Evolutionary conservation across 2,888 invertebrate species (phyloP).

Genomic region (Itoplectis maculator): DNA sequence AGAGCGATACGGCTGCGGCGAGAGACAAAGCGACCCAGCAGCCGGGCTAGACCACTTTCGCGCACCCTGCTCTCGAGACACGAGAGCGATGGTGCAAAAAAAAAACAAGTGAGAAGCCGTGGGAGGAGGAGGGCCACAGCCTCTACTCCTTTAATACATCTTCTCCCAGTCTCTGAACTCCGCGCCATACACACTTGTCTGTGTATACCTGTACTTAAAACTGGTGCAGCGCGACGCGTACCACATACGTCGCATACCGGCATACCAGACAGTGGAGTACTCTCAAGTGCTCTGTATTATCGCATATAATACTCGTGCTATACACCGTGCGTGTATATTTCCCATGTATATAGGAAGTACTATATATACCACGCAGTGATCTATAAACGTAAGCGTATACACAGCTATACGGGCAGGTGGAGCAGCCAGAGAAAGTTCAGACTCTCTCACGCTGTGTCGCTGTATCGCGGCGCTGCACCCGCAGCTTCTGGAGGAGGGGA

Average conservation of each 20-base stretch:
- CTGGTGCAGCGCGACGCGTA: slow-evolving; percentile 19
- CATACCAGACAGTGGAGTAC: slow-evolving; percentile 16
- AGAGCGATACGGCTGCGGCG: slow-evolving; percentile 19
- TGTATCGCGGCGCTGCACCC: slow-evolving; percentile 9
- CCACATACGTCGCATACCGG: slow-evolving; percentile 26
- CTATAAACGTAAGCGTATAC: slow-evolving; percentile 9
- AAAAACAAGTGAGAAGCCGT: slow-evolving; percentile 40
- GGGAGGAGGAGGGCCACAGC: slow-evolving; percentile 10
- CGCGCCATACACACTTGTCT: background rate
- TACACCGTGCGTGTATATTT: slow-evolving; percentile 9
- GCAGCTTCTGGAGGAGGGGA: slow-evolving; percentile 8
- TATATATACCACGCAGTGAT: background rate
- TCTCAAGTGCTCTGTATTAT: slow-evolving; percentile 40
- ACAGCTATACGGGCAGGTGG: slow-evolving; percentile 34
- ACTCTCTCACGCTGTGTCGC: slow-evolving; percentile 55
- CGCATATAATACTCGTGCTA: slow-evolving; percentile 28
- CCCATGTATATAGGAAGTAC: no score
- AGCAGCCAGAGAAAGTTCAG: slow-evolving; percentile 63
- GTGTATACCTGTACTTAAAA: slow-evolving; percentile 2
- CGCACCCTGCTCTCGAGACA: slow-evolving; percentile 54
- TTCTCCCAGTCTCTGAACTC: background rate
- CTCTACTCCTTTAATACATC: slow-evolving; percentile 34
- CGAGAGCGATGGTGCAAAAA: slow-evolving; percentile 49
- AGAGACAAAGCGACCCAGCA: slow-evolving; percentile 47
- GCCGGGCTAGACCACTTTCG: slow-evolving; percentile 61